Evolutionary conservation across 2,888 invertebrate species (phyloP).

Genomic region (Tetropium fuscum): DNA sequence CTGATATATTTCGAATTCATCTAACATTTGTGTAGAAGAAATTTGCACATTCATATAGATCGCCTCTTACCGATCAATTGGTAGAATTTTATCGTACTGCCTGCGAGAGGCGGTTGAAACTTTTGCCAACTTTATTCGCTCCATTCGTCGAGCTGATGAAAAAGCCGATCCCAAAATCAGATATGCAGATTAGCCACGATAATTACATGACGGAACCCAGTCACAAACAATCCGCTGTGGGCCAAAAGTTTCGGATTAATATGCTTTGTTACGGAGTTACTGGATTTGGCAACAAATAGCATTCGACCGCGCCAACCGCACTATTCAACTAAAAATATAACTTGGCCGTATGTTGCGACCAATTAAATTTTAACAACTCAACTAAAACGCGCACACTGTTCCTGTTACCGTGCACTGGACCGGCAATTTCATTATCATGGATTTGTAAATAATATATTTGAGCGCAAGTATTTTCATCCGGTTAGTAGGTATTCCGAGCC

Average conservation of each 20-base stretch:
- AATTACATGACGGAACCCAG: constrained; percentile 19
- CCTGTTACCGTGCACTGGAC: background rate
- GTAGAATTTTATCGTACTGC: too few species aligned
- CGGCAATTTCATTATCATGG: background rate
- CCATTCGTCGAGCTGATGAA: background rate
- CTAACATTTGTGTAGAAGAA: too few species aligned
- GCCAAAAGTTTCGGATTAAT: constrained; percentile 31
- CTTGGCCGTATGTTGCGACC: constrained; percentile 23
- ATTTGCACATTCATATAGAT: too few species aligned
- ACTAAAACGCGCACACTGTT: background rate
- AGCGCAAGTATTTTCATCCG: too few species aligned
- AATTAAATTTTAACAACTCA: constrained; percentile 20
- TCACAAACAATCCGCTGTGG: constrained; percentile 19
- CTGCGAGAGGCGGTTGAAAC: too few species aligned
- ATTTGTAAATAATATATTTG: too few species aligned
- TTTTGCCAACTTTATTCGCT: too few species aligned
- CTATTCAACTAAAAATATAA: constrained; percentile 30
- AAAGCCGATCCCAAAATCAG: background rate
- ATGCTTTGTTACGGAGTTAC: constrained; percentile 31
- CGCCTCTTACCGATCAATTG: too few species aligned
- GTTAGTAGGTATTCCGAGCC: too few species aligned
- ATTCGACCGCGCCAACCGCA: constrained; percentile 28
- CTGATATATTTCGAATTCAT: too few species aligned
- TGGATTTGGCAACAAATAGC: constrained; percentile 31
- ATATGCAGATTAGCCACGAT: constrained; percentile 14